phyloP scores from a whole-genome alignment of 2,113 vertebrate genomes.

The Tinamus guttatus region DNA sequence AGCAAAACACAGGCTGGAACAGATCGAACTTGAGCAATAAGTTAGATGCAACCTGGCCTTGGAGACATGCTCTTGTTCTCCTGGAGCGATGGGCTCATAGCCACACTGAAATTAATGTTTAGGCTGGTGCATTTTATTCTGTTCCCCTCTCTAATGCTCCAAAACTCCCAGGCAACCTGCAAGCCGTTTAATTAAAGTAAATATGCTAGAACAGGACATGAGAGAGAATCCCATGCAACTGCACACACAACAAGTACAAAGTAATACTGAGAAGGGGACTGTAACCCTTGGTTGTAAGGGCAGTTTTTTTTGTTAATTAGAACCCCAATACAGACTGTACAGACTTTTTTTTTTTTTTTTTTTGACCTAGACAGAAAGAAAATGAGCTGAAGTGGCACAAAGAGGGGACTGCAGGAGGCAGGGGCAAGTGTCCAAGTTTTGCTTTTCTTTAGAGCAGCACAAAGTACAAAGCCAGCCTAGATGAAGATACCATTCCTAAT shows the following conservation, averaged over 20 bases:
- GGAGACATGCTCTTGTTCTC: neutral
- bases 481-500: neutral
- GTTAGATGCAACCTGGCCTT: neutral
- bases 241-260: neutral
- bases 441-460: neutral
- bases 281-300: neutral
- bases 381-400: neutral
- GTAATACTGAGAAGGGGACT: neutral
- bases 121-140: neutral
- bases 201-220: neutral
- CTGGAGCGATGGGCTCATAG: neutral
- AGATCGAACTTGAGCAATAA: neutral
- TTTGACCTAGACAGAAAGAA: neutral
- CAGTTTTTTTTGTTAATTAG: neutral
- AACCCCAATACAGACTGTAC: neutral
- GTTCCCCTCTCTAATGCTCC: neutral
- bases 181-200: neutral
- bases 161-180: neutral
- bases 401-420: neutral
- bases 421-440: neutral
- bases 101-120: neutral
- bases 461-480: neutral
- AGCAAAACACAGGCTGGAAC: neutral
- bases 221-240: neutral
- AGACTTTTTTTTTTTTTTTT: no score